Conservation (phyloP, 1,140 invertebrate species). For the Aphelenchoides besseyi region DNA sequence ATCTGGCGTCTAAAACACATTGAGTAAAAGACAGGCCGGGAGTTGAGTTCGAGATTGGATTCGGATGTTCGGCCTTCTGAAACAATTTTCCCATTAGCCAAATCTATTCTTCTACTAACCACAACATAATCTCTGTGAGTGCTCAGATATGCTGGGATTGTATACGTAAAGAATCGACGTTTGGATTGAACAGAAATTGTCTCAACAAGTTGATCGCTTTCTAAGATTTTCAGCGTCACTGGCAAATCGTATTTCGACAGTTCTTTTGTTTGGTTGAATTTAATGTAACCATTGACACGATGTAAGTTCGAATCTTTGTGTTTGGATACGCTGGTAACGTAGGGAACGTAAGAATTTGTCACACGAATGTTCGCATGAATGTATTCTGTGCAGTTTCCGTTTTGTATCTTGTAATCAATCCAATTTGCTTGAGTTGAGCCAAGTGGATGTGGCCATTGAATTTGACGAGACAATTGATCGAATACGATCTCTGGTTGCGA, state of each 20-base stretch:
- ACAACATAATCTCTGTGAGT: not conserved
- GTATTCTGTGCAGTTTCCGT: not conserved
- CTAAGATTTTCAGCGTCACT: not conserved
- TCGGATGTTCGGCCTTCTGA: constrained; percentile 7
- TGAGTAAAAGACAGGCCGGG: constrained; percentile 14
- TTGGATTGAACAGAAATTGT: not conserved
- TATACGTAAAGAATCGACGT: constrained; percentile 11
- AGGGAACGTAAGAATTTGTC: not conserved
- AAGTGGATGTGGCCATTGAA: not conserved
- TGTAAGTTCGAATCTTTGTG: constrained; percentile 12
- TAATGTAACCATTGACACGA: not conserved
- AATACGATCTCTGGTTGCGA: not conserved
- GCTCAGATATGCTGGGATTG: not conserved
- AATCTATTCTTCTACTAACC: constrained; percentile 1
- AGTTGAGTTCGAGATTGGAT: not conserved
- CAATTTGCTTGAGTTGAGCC: not conserved
- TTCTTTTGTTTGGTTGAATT: not conserved
- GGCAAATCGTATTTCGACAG: not conserved
- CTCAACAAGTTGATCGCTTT: not conserved
- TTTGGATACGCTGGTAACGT: not conserved
- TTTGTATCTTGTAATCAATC: not conserved
- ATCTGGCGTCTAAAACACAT: constrained; percentile 3
- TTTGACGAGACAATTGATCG: not conserved
- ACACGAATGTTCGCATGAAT: not conserved
- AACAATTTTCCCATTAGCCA: not conserved